Conservation (phyloP, 2,888 invertebrate species). For the Lypha dubia region DNA sequence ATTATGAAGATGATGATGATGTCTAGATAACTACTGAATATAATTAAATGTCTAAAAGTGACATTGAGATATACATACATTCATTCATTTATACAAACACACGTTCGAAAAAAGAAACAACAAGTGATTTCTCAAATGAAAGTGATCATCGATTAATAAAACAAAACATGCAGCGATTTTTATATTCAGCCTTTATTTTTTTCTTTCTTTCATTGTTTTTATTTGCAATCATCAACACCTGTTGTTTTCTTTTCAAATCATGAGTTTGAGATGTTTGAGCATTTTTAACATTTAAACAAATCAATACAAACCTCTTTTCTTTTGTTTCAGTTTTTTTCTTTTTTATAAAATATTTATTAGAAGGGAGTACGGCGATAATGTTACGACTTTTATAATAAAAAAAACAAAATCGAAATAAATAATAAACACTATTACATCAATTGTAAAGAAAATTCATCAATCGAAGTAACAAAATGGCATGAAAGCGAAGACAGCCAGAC, state of each 20-base stretch:
- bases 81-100: not conserved
- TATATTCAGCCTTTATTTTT: not conserved
- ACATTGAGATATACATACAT: not conserved
- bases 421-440: constrained; percentile 45
- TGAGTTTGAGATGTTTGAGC: not conserved
- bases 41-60: constrained; percentile 34
- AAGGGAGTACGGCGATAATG: not conserved
- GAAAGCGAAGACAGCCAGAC: constrained; percentile 18
- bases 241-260: constrained; percentile 35
- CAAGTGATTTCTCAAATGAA: constrained; percentile 55
- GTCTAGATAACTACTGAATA: constrained; percentile 36
- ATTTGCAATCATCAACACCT: constrained; percentile 48
- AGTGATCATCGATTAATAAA: constrained; percentile 66
- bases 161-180: constrained; percentile 49
- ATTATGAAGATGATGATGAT: constrained; percentile 19
- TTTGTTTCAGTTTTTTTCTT: not conserved
- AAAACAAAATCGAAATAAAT: not conserved
- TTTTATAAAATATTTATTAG: constrained; percentile 29
- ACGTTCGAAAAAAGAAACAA: constrained; percentile 40
- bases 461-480: constrained; percentile 1
- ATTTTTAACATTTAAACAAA: not conserved
- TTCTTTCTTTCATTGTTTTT: constrained; percentile 20
- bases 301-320: no score
- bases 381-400: constrained; percentile 4
- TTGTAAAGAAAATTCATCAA: constrained; percentile 40